A percentile compares a stretch with the other conserved stretches of the same genome.
These are phyloP conservation scores for Casuarius casuarius DNA, from an alignment of 2,113 vertebrate genomes.

Conservation along the genomic window DNA sequence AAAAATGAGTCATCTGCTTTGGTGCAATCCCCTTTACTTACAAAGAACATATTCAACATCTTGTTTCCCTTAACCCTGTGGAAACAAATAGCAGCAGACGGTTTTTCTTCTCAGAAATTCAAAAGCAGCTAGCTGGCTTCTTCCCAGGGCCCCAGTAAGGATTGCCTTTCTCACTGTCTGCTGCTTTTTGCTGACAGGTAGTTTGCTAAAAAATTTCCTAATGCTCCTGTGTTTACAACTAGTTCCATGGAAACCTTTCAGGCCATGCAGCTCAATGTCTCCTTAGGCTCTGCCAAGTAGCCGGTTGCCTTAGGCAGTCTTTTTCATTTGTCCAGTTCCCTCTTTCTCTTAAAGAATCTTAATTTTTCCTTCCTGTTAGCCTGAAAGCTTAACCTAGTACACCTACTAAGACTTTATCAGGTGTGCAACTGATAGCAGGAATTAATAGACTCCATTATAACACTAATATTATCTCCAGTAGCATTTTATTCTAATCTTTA, in stretches of 20 bases:
- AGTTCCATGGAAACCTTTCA: not conserved
- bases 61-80: not conserved
- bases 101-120: not conserved
- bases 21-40: constrained; percentile 15
- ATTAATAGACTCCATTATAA: not conserved
- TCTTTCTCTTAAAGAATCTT: not conserved
- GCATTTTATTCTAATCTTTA: not conserved
- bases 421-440: not conserved
- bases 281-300: not conserved
- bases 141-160: not conserved
- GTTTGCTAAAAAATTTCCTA: not conserved
- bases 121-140: not conserved
- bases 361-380: not conserved
- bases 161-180: not conserved
- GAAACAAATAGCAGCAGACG: not conserved
- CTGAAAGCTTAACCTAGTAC: not conserved
- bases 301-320: not conserved
- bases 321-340: not conserved
- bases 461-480: not conserved
- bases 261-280: not conserved
- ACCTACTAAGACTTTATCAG: not conserved
- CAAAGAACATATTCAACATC: not conserved
- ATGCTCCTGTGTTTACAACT: not conserved
- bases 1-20: not conserved
- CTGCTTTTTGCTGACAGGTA: constrained; percentile 36